These are phyloP conservation scores for Phymorhynchus buccinoides DNA, from an alignment of 1,140 invertebrate genomes.

Conservation along the genomic window DNA sequence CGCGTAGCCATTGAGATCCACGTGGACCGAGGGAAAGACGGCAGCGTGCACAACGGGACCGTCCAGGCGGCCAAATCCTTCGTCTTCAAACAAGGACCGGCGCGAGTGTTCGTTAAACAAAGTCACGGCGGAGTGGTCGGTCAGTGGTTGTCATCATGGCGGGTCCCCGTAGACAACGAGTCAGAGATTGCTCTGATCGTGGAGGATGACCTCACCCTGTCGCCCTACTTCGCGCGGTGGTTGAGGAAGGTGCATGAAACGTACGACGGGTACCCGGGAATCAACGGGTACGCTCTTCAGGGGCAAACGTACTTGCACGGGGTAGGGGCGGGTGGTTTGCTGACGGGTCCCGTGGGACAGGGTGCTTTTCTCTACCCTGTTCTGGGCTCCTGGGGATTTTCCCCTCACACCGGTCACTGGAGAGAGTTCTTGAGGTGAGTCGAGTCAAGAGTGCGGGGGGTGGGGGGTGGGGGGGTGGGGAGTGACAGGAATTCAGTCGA, in stretches of 20 bases:
- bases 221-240: constrained; percentile 59
- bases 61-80: constrained; percentile 44
- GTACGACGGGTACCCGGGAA: constrained; percentile 47
- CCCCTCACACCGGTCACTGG: constrained; percentile 57
- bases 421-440: constrained; percentile 44
- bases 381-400: constrained; percentile 60
- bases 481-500: no score
- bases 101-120: constrained; percentile 52
- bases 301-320: constrained; percentile 53
- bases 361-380: constrained; percentile 51
- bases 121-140: constrained; percentile 59
- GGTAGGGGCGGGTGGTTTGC: constrained; percentile 25
- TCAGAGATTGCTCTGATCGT: constrained; percentile 65
- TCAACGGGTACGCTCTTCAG: constrained; percentile 57
- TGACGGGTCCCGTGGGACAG: constrained; percentile 33
- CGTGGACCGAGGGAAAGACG: constrained; percentile 54
- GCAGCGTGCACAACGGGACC: constrained; percentile 46
- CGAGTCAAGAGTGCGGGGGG: no score
- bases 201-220: constrained; percentile 65
- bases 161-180: constrained; percentile 28
- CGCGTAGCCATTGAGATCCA: constrained; percentile 55
- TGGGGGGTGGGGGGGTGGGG: no score
- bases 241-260: constrained; percentile 59
- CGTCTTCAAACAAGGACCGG: constrained; percentile 53
- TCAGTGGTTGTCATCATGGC: constrained; percentile 65